phyloP scores from a whole-genome alignment of 2,888 invertebrate genomes.

The Callyntrura guangdongensis region DNA sequence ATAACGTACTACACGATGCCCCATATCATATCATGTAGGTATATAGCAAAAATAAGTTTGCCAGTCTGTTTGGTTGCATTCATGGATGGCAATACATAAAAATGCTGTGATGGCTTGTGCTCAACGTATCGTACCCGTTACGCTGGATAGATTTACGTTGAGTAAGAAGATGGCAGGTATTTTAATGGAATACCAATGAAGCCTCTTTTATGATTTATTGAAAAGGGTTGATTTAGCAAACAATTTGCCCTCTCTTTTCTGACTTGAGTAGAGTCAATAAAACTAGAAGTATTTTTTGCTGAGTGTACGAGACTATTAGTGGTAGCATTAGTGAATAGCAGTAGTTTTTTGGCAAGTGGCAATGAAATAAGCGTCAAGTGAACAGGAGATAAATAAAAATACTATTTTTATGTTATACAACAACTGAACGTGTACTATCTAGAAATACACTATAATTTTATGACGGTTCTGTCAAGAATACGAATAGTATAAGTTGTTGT shows the following conservation, averaged over 20 bases:
- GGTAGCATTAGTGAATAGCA: neutral
- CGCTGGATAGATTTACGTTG: conserved; percentile 24
- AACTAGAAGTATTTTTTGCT: neutral
- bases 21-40: no score
- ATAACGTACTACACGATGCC: no score
- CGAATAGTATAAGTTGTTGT: no score
- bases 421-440: no score
- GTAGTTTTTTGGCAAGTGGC: neutral
- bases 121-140: conserved; percentile 22
- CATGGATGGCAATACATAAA: no score
- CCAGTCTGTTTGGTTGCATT: no score
- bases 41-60: no score
- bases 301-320: no score
- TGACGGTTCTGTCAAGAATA: no score
- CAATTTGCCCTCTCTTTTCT: conserved; percentile 58
- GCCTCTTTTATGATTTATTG: conserved; percentile 60
- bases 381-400: no score
- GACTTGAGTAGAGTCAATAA: neutral
- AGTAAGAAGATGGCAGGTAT: conserved; percentile 25
- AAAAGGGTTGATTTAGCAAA: conserved; percentile 69
- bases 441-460: no score
- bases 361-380: conserved; percentile 26
- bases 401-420: no score
- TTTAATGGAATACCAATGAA: conserved; percentile 72
- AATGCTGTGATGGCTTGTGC: neutral